Evolutionary conservation across 2,113 vertebrate species (phyloP).

Genomic region (Siniperca chuatsi): DNA sequence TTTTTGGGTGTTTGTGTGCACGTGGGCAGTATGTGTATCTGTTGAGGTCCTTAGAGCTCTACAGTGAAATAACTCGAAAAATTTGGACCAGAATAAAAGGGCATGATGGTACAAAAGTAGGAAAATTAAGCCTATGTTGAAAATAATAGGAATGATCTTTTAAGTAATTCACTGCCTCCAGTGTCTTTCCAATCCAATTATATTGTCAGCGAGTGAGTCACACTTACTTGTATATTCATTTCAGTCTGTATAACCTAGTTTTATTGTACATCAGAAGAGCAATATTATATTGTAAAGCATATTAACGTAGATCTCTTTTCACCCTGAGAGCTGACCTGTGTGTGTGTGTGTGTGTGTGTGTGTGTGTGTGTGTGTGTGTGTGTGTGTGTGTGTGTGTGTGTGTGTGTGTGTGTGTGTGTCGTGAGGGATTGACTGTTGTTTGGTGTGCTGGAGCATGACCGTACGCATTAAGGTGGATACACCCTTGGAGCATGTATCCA

Average conservation of each 20-base stretch:
- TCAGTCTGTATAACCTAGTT: background rate
- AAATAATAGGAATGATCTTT: slow-evolving; percentile 13
- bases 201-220: background rate
- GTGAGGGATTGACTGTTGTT: slow-evolving; percentile 53
- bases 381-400: slow-evolving; percentile 41
- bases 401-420: slow-evolving; percentile 43
- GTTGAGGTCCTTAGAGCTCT: background rate
- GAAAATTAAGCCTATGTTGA: slow-evolving; percentile 18
- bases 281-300: slow-evolving; percentile 5
- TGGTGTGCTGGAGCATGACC: slow-evolving; percentile 68
- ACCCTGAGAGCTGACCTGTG: slow-evolving; percentile 27
- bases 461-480: slow-evolving; percentile 68
- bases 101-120: slow-evolving; percentile 2
- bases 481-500: slow-evolving; percentile 77
- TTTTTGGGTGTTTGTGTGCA: background rate
- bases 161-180: background rate
- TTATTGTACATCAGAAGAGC: background rate
- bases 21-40: background rate
- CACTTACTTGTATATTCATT: slow-evolving; percentile 5
- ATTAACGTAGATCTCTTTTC: slow-evolving; percentile 19
- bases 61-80: background rate
- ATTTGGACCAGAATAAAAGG: background rate
- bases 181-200: slow-evolving; percentile 16
- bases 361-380: slow-evolving; percentile 30
- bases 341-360: slow-evolving; percentile 35